phyloP scores from a whole-genome alignment of 2,797 vertebrate genomes.

The Carduelis carduelis region DNA sequence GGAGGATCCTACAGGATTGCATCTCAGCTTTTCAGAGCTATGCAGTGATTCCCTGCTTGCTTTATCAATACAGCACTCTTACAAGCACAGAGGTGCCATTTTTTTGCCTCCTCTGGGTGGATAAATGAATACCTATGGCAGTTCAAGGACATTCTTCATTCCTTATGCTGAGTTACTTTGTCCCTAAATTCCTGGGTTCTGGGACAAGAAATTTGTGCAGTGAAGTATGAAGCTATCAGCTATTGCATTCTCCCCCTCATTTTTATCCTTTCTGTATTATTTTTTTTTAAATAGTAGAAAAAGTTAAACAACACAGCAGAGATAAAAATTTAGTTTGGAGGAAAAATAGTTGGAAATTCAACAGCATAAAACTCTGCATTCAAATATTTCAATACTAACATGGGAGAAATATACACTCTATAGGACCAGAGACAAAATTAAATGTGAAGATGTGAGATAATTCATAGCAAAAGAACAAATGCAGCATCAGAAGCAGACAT shows the following conservation, averaged over 20 bases:
- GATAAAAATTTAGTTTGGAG: constrained; percentile 28
- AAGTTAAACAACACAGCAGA: background rate
- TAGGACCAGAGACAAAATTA: constrained; percentile 4
- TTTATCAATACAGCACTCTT: background rate
- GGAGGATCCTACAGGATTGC: background rate
- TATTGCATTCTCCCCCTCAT: background rate
- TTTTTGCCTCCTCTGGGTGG: background rate
- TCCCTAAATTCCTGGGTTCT: background rate
- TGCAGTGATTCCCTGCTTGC: background rate
- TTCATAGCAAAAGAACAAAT: constrained; percentile 1
- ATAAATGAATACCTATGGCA: background rate
- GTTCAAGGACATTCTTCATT: background rate
- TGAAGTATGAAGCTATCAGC: background rate
- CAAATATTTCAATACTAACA: background rate
- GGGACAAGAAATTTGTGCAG: background rate
- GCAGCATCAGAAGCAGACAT: background rate
- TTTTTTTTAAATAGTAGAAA: background rate
- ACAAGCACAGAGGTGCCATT: background rate
- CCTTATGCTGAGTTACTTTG: background rate
- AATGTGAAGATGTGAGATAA: constrained; percentile 5
- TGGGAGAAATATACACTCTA: background rate
- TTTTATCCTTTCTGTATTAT: background rate
- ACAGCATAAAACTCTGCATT: background rate
- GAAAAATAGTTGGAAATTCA: constrained; percentile 3
- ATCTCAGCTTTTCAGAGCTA: background rate